Evolutionary conservation across 2,888 invertebrate species (phyloP), one percentile per base, ranked within the genome.

Genomic region (Buathra laborator): DNA sequence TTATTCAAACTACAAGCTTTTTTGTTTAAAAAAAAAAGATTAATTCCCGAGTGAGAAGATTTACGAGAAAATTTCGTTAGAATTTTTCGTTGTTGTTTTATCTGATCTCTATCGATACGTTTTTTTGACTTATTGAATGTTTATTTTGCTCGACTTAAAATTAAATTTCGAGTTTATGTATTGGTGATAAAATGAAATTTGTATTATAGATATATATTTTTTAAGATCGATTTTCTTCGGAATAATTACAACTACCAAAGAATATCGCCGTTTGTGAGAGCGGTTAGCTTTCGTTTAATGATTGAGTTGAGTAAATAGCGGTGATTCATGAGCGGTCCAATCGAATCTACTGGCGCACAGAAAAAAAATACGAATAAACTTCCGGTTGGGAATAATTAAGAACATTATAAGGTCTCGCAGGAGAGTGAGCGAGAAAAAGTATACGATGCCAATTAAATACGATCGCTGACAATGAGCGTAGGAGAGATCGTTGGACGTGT

Each of bases 391-490:
- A 48, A 64, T 29, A 48, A 81, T 70, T 51, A 48, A 53, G 43
- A 56, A 62, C n/a, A 48, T 56, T 66, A 67, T 77, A 32, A 19
- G n/a, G 62, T 62, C 66, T 66, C 29, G 44, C 66, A 29, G 74
- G 66, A 74, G 80, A 19, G 51, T 44, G 56, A 53, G 81, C 64
- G 82, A 79, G 75, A 66, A 59, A 78, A 32, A 51, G 62, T 79
- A 76, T 71, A 71, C 66, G 66, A 82, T 85, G 82, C 44, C 85
- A 85, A 85, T 82, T 80, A 85, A 44, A 51, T 71, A 59, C 68
- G 80, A 79, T 80, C 76, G 71, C 82, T 82, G 76, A 76, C 66
- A 76, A 75, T 79, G 85, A 74, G 85, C 82, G 79, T 75, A 72
- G 75, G 75, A 82, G 79, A 82, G 79, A 82, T 82, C 66, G 62